phyloP scores from a whole-genome alignment of 2,113 vertebrate species.

The Carollia perspicillata region DNA sequence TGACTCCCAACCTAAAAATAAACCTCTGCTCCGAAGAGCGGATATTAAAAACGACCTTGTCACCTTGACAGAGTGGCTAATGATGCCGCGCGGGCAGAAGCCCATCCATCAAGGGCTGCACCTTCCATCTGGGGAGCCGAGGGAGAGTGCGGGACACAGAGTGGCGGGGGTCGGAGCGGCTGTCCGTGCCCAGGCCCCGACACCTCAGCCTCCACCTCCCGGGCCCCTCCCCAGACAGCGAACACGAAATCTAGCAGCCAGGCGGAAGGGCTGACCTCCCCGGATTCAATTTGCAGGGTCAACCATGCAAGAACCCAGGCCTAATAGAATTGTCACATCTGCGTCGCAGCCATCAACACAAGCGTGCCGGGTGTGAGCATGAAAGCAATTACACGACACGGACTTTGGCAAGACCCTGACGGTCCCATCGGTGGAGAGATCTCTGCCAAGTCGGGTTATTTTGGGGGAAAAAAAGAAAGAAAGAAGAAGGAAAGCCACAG shows the following conservation, averaged over 20 bases:
- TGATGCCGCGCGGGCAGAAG: neutral
- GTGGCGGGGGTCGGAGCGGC: fast-evolving
- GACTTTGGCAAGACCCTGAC: neutral
- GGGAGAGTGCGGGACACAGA: fast-evolving
- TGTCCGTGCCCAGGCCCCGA: fast-evolving
- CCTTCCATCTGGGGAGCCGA: neutral
- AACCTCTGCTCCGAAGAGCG: neutral
- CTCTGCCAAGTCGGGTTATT: neutral
- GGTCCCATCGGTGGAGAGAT: neutral
- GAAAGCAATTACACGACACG: slow-evolving; percentile 60
- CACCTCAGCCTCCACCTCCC: neutral
- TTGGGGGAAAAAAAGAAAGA: fast-evolving
- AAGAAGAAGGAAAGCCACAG: neutral
- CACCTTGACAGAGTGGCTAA: neutral
- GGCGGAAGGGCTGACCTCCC: slow-evolving; percentile 45
- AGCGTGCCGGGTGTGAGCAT: slow-evolving; percentile 27
- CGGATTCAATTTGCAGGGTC: slow-evolving; percentile 74
- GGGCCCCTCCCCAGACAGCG: neutral
- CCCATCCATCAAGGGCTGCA: neutral
- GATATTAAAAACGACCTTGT: slow-evolving; percentile 13
- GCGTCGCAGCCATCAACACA: neutral
- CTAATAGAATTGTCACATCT: slow-evolving; percentile 71
- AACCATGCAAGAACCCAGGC: slow-evolving; percentile 50
- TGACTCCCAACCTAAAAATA: slow-evolving; percentile 1
- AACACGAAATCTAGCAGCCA: slow-evolving; percentile 46